Base-by-base conservation (phyloP, 2,113 vertebrate species). In the Stigmatopora argus region DNA sequence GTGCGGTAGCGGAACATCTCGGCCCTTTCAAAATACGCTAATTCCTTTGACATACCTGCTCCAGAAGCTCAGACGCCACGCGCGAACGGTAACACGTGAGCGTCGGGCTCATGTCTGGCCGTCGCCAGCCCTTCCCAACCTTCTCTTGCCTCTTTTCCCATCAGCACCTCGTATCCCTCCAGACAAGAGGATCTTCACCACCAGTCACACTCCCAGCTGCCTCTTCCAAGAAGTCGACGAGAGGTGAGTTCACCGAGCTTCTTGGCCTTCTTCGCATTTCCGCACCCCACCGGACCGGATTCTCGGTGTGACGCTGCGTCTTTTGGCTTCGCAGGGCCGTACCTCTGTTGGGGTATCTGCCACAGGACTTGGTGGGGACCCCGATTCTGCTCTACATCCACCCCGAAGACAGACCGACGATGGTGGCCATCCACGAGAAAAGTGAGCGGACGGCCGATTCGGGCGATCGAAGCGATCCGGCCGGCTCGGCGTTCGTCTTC, bases 221-320 rank as follows among this genome's bases (percentile, higher is more conserved):
- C 85, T 96, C 62, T 96, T 96, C 70, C 94, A 95, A 83, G 94
- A 96, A 26, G 93, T 96, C 9, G 94, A 96, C 2, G 94, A 96
- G 70, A 90, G 94, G 89, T 91, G 52, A 68, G 85, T 79, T 12
- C 2, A 0, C 23, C 34, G 12, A 6, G 31, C 45, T 51, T 49
- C 59, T 6, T 26, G 11, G 5, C 44, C 7, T n/a, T 45, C 41
- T 31, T 31, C 2, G 26, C 26, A 31, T 31, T 31, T 31, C 26
- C 3, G 26, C 26, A 31, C 26, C 26, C 26, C 3, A 31, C 26
- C 26, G 26, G 26, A 31, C 26, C 26, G 26, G 26, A 31, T 31
- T 31, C 2, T 31, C 26, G 26, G 26, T 31, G 26, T 31, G 26
- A 31, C 26, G 26, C 26, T 3, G 3, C 26, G 26, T 31, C 26